These are phyloP conservation scores for Cyrtorhinus lividipennis DNA, from an alignment of 1,140 invertebrate species.

Conservation along the genomic window DNA sequence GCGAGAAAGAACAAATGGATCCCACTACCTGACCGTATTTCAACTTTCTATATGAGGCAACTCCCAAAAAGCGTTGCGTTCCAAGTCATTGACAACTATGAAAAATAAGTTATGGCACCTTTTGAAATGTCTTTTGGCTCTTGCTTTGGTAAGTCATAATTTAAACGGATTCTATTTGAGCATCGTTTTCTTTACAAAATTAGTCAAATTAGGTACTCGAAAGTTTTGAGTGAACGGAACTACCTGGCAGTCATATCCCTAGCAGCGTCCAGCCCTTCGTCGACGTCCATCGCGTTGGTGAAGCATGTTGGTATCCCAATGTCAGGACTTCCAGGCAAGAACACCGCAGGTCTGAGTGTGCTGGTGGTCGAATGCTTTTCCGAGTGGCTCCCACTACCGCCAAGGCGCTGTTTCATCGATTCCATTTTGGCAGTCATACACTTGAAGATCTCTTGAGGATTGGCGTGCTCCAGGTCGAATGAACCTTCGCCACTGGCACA, in stretches of 20 bases:
- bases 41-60: too few species aligned
- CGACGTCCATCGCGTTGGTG: not conserved
- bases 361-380: slow-evolving; percentile 31
- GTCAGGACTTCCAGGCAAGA: not conserved
- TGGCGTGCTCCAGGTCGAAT: slow-evolving; percentile 61
- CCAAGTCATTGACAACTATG: too few species aligned
- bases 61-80: too few species aligned
- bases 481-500: slow-evolving; percentile 72
- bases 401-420: slow-evolving; percentile 61
- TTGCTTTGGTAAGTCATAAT: too few species aligned
- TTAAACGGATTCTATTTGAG: too few species aligned
- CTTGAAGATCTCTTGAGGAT: slow-evolving; percentile 63
- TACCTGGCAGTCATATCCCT: slow-evolving; percentile 47
- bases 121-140: too few species aligned
- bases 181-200: too few species aligned
- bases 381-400: not conserved
- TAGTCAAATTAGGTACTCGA: too few species aligned
- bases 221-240: too few species aligned
- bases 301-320: not conserved
- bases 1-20: too few species aligned
- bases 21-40: too few species aligned
- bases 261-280: slow-evolving; percentile 19
- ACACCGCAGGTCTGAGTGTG: slow-evolving; percentile 24
- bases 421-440: slow-evolving; percentile 40
- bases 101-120: too few species aligned